phyloP scores from a whole-genome alignment of 2,888 invertebrate species.

The Acleris literana region DNA sequence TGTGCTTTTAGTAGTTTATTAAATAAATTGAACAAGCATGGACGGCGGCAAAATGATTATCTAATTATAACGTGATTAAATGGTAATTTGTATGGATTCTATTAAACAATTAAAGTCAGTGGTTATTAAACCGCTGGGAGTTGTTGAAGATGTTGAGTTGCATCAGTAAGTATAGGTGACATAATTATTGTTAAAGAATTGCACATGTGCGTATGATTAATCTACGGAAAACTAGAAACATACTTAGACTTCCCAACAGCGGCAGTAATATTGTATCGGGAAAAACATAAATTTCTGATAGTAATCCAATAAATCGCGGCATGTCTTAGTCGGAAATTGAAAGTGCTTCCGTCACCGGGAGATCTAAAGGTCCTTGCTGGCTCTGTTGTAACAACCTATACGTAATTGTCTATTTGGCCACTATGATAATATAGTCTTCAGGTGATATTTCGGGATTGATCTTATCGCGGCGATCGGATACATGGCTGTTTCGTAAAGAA shows the following conservation, averaged over 20 bases:
- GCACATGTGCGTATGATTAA: too few relatives aligned
- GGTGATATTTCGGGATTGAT: constrained; percentile 3
- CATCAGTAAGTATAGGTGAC: too few relatives aligned
- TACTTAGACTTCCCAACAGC: constrained; percentile 30
- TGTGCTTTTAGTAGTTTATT: constrained; percentile 5
- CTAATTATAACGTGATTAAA: neutral
- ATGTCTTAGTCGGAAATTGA: constrained; percentile 29
- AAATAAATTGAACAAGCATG: neutral
- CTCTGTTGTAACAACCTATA: constrained; percentile 22
- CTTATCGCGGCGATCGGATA: neutral
- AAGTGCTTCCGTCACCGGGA: constrained; percentile 30
- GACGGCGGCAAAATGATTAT: neutral
- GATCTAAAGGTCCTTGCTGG: constrained; percentile 24
- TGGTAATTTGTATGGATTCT: neutral
- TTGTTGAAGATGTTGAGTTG: too few relatives aligned
- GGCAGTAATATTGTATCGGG: constrained; percentile 27
- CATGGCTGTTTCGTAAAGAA: neutral
- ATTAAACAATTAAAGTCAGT: constrained; percentile 3
- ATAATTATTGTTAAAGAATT: too few relatives aligned
- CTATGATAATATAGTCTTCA: constrained; percentile 1
- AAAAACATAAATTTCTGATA: constrained; percentile 35
- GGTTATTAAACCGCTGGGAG: too few relatives aligned
- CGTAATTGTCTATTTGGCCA: constrained; percentile 13
- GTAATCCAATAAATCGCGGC: constrained; percentile 15
- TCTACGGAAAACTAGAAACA: constrained; percentile 21